These are phyloP conservation scores for Tamandua tetradactyla DNA, from an alignment of 2,797 vertebrate genomes.

Conservation along the genomic window DNA sequence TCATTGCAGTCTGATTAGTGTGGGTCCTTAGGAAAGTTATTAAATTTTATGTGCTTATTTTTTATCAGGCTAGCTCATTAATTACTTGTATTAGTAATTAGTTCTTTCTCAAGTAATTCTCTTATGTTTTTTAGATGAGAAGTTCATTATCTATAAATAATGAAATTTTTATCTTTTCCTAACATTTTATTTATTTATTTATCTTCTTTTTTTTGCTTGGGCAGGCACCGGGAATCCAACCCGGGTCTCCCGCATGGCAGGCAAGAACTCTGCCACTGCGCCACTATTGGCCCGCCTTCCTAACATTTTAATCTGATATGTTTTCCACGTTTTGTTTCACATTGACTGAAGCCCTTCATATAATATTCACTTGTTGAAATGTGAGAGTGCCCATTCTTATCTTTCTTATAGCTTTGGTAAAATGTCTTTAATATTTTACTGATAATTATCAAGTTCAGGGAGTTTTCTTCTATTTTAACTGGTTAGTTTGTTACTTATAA, in stretches of 20 bases:
- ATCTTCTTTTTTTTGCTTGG: too few species aligned
- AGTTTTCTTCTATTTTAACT: not conserved
- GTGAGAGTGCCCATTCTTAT: not conserved
- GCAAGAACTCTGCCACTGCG: too few species aligned
- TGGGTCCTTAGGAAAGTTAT: not conserved
- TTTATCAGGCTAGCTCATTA: not conserved
- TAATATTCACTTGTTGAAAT: not conserved
- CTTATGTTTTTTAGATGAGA: conserved; percentile 21
- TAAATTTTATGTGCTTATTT: not conserved
- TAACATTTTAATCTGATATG: not conserved
- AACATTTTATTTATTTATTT: too few species aligned
- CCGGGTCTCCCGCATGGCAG: too few species aligned
- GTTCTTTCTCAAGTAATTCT: not conserved
- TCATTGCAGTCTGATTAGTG: not conserved
- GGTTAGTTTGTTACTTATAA: not conserved
- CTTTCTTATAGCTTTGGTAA: not conserved
- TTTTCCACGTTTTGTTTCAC: not conserved
- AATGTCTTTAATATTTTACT: conserved; percentile 28
- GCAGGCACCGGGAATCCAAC: too few species aligned
- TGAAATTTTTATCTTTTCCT: not conserved
- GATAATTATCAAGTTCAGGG: not conserved
- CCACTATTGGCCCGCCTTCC: too few species aligned
- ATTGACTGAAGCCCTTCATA: not conserved
- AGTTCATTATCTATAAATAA: not conserved
- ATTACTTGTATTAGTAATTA: not conserved